Base-by-base conservation (phyloP, 2,113 vertebrate genomes). In the Balaenoptera acutorostrata region DNA sequence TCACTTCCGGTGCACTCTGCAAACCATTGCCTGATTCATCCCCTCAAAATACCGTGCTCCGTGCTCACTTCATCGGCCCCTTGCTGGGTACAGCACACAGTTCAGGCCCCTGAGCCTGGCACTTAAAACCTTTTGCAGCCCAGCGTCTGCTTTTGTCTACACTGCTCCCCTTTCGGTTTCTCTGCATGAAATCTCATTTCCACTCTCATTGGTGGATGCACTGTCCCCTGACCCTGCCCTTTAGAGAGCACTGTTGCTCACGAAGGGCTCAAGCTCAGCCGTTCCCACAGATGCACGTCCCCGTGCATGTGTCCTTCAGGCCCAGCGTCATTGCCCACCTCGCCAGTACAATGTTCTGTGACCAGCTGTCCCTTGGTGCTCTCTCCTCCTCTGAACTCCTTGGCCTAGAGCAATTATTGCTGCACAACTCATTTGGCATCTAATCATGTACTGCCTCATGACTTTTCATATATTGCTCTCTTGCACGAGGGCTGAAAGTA, bases 391-490 rank as follows among this genome's bases (percentile, higher is more conserved):
- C 95, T 88, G 75, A 90, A 92, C 95, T 83, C 66, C 87, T 61
- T 1, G 11, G 82, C 97, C 92, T 92, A 15, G 41, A 93, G 96
- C 96, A 95, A 95, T 98, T 93, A 97, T 81, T 86, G 41, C n/a
- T 95, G 72, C 74, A 86, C 97, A 95, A 96, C 88, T 96, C 95
- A 96, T 96, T 97, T 95, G 95, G 95, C 55, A 59, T 97, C 95
- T 95, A 96, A 97, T 97, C 91, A 94, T 13, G 80, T 95, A 94
- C 75, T 77, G 97, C 94, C 80, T 97, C 92, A 85, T 95, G 95
- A 96, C 94, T 97, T 94, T 92, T 84, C 91, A 31, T 90, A 80
- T 88, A 95, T 88, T 88, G 52, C 88, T 92, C 4, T 88, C 94
- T 96, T 94, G 88, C 90, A 81, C 59, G 41, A 71, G 64, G 36